Percentiles rank a stretch among this genome's conserved stretches.
These are phyloP conservation scores for Patella depressa DNA, from an alignment of 2,888 invertebrate species.

Conservation along the genomic window DNA sequence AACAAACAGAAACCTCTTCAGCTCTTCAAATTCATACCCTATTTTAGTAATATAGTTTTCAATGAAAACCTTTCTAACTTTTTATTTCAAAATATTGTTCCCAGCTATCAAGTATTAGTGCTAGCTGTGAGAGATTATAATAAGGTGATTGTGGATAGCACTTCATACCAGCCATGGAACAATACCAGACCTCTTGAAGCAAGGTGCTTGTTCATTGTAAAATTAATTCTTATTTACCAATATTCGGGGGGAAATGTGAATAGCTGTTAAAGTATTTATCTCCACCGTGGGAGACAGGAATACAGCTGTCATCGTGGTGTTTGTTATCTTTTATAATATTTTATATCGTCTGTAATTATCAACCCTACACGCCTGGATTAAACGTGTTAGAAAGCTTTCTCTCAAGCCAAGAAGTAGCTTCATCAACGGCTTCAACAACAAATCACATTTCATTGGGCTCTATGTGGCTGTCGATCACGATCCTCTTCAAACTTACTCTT, in stretches of 20 bases:
- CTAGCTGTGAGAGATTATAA: not conserved
- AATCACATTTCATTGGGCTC: not conserved
- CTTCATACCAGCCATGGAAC: not conserved
- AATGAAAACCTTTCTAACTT: slow-evolving; percentile 9
- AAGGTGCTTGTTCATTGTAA: slow-evolving; percentile 8
- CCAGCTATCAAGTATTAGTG: not conserved
- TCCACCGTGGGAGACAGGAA: slow-evolving; percentile 4
- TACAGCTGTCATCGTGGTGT: slow-evolving; percentile 1
- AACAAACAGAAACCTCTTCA: not conserved
- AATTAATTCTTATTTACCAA: slow-evolving; percentile 12
- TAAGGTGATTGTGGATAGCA: slow-evolving; percentile 3
- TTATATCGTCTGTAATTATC: slow-evolving; percentile 6
- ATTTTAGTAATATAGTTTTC: not conserved
- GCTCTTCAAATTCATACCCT: slow-evolving; percentile 7
- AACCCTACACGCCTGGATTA: not conserved
- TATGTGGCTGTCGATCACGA: not conserved
- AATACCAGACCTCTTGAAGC: slow-evolving; percentile 4
- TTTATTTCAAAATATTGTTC: slow-evolving; percentile 9
- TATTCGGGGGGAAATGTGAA: slow-evolving; percentile 1
- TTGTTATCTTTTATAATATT: slow-evolving; percentile 9
- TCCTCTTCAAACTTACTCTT: not conserved
- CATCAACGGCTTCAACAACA: not conserved
- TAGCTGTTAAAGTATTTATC: not conserved
- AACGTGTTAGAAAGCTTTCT: slow-evolving; percentile 5
- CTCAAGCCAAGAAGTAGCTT: not conserved